Conservation (phyloP, 2,888 invertebrate genomes). For the Meteorus colon region DNA sequence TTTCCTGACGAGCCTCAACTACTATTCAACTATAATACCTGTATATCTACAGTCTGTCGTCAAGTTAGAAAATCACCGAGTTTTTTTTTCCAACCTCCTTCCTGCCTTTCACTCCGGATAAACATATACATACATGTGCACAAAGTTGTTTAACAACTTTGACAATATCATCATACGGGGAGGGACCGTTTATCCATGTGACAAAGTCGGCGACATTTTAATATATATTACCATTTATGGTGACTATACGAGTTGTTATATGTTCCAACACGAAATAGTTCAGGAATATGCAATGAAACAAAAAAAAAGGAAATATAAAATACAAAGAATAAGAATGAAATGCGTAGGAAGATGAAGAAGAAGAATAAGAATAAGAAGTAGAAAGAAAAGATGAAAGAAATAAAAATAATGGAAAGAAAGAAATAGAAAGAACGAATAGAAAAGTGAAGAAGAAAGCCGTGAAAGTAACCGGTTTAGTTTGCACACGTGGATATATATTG, state of each 20-base stretch:
- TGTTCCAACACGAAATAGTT: neutral
- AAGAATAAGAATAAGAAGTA: conserved; percentile 33
- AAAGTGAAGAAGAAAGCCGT: conserved; percentile 59
- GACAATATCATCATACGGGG: conserved; percentile 35
- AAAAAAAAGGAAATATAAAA: neutral
- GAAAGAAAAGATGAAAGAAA: neutral
- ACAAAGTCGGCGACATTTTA: conserved; percentile 37
- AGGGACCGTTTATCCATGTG: conserved; percentile 20
- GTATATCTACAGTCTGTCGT: conserved; percentile 11
- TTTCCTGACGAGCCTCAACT: conserved; percentile 25
- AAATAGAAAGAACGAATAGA: conserved; percentile 20
- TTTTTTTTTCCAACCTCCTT: conserved; percentile 40
- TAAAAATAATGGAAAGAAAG: conserved; percentile 13
- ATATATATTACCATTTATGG: neutral
- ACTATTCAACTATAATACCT: conserved; percentile 8
- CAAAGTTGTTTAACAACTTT: conserved; percentile 45
- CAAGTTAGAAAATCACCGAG: conserved; percentile 7
- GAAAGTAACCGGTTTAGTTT: conserved; percentile 55
- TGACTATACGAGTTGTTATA: conserved; percentile 41
- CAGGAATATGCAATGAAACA: neutral
- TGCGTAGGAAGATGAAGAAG: neutral
- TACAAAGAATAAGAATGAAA: conserved; percentile 29
- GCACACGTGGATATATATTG: conserved; percentile 27
- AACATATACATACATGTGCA: conserved; percentile 41
- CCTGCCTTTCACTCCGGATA: conserved; percentile 69